These are phyloP conservation scores for Tineola bisselliella DNA, from an alignment of 2,888 invertebrate species.

Conservation along the genomic window DNA sequence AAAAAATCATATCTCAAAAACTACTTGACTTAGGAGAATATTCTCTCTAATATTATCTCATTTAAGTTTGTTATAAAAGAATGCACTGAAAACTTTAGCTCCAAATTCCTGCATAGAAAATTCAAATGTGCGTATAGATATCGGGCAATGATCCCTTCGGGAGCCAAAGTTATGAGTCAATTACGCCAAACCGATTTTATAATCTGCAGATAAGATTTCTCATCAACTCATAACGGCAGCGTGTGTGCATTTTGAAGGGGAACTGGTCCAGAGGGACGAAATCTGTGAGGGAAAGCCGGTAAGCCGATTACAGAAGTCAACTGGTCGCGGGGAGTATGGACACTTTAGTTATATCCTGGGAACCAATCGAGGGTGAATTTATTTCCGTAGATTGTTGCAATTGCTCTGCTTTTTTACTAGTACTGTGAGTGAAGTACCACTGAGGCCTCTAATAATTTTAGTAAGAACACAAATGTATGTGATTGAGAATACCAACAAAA, in stretches of 20 bases:
- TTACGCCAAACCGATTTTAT: conserved; percentile 62
- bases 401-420: neutral
- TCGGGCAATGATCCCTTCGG: neutral
- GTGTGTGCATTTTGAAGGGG: conserved; percentile 19
- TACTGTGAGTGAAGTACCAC: no score
- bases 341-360: neutral
- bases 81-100: no score
- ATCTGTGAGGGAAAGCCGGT: conserved; percentile 34
- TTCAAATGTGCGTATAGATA: neutral
- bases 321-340: conserved; percentile 32
- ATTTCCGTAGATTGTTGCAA: conserved; percentile 39
- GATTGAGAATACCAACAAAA: no score
- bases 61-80: no score
- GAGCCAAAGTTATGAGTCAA: conserved; percentile 43
- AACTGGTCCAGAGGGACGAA: conserved; percentile 4
- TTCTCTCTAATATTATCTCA: no score
- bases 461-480: no score
- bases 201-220: conserved; percentile 62
- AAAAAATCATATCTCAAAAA: no score
- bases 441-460: no score
- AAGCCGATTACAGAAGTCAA: conserved; percentile 66
- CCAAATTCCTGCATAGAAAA: neutral
- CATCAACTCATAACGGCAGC: conserved; percentile 54
- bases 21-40: no score
- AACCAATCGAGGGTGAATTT: conserved; percentile 29